phyloP scores from a whole-genome alignment of 1,140 invertebrate species.

The Dysdera silvatica region DNA sequence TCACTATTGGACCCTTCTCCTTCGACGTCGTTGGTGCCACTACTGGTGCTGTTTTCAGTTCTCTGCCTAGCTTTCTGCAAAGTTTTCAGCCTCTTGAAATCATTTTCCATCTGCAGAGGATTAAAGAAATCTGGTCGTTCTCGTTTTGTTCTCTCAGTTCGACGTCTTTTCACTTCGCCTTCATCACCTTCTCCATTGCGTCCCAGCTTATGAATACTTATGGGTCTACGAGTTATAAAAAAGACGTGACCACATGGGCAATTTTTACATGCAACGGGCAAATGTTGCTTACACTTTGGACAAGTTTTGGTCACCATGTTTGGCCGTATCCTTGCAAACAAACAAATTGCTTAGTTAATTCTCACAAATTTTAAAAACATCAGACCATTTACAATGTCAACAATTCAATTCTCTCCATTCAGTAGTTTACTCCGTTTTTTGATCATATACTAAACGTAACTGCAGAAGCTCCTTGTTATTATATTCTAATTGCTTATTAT shows the following conservation, averaged over 20 bases:
- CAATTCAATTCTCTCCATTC: too few relatives aligned
- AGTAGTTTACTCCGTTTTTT: too few relatives aligned
- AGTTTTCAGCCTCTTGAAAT: slow-evolving; percentile 51
- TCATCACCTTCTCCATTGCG: slow-evolving; percentile 33
- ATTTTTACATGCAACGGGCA: slow-evolving; percentile 68
- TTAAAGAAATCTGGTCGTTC: slow-evolving; percentile 76
- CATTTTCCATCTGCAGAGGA: slow-evolving; percentile 64
- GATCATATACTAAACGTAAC: too few relatives aligned
- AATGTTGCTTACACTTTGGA: slow-evolving; percentile 46
- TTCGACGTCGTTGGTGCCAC: slow-evolving; percentile 15
- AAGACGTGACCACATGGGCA: slow-evolving; percentile 71
- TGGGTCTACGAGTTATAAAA: slow-evolving; percentile 57
- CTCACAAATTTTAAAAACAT: too few relatives aligned
- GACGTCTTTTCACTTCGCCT: slow-evolving; percentile 47
- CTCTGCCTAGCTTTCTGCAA: slow-evolving; percentile 11
- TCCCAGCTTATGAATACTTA: slow-evolving; percentile 26
- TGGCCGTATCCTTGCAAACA: too few relatives aligned
- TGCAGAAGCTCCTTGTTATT: too few relatives aligned
- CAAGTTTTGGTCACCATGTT: slow-evolving; percentile 27
- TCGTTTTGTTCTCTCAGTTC: slow-evolving; percentile 64
- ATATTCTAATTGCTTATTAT: too few relatives aligned
- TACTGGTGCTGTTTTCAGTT: slow-evolving; percentile 3
- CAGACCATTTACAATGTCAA: too few relatives aligned
- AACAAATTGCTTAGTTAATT: too few relatives aligned
- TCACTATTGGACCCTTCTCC: slow-evolving; percentile 30